Base-by-base conservation (phyloP, 2,797 vertebrate species). In the Decapterus maruadsi region DNA sequence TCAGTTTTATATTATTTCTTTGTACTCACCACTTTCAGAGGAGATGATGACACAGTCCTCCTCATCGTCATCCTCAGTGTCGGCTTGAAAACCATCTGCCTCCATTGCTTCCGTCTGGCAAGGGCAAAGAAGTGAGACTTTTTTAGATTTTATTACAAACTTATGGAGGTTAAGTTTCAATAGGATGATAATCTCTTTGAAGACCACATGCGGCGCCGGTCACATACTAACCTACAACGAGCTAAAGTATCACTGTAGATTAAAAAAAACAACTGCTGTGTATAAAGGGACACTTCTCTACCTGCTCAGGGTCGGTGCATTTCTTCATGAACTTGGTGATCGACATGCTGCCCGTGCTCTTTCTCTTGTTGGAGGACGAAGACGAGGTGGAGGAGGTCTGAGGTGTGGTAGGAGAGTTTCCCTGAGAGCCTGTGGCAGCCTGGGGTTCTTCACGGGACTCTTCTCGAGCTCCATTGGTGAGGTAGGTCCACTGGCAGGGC, bases 251-350 rank as follows among this genome's bases (percentile, higher is more conserved):
- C 11, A 5, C 34, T 42, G 4, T 43, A 3, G 36, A 53, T 53
- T 2, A 20, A 20, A 42, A 53, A 26, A 2, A 20, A n/a, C 17
- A 40, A 54, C 2, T 1, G 14, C 10, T 31, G 2, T n/a, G 17
- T 26, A 14, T 8, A 19, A 22, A 22, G 29, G 29, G 9, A 16
- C 0, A 1, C 50, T 72, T 34, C n/a, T 87, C 89, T 91, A 99
- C 98, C 96, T 95, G 96, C n/a, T 92, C 95, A 0, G 93, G 81
- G 1, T 93, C 94, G 2, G 92, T 81, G 22, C 95, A 96, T 71
- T 90, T 97, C 90, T 96, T 99, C 97, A 99, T 99, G 93, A 98
- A 99, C 86, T 95, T 98, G 0, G 96, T 99, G 93, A 99, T 99
- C 7, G 95, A 97, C 96, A 99, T 97, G 93, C 96, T 98, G 20